Percentiles rank a stretch among this genome's conserved stretches.
These are phyloP conservation scores for Epinephelus coioides DNA, from an alignment of 2,797 vertebrate species.

Conservation along the genomic window DNA sequence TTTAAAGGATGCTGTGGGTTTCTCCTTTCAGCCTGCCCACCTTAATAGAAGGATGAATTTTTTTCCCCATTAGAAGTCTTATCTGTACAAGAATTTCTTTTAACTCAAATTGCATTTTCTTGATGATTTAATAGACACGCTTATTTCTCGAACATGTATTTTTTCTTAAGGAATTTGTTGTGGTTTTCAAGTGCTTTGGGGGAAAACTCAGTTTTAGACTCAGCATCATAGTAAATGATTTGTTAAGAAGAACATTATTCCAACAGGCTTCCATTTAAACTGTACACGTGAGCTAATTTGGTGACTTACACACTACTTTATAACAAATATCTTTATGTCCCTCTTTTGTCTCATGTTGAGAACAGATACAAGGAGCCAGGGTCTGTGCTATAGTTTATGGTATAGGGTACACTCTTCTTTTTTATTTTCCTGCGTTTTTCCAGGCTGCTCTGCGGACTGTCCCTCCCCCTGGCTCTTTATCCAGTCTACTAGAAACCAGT, in stretches of 20 bases:
- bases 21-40: slow-evolving; percentile 5
- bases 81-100: background rate
- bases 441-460: slow-evolving; percentile 53
- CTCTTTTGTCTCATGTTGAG: slow-evolving; percentile 5
- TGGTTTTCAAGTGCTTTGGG: too few relatives aligned
- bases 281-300: background rate
- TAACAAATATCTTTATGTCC: background rate
- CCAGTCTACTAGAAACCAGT: slow-evolving; percentile 86
- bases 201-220: background rate
- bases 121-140: background rate
- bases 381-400: background rate
- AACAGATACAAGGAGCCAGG: background rate
- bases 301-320: background rate
- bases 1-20: slow-evolving; percentile 17
- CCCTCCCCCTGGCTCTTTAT: slow-evolving; percentile 79
- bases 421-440: background rate
- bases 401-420: background rate
- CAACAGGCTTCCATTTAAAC: background rate
- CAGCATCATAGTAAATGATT: background rate
- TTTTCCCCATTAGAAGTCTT: background rate
- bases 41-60: background rate
- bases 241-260: background rate
- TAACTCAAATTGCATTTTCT: background rate
- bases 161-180: background rate
- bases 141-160: background rate